These are phyloP conservation scores for Andrena fulva DNA, from an alignment of 2,888 invertebrate species.

Conservation along the genomic window DNA sequence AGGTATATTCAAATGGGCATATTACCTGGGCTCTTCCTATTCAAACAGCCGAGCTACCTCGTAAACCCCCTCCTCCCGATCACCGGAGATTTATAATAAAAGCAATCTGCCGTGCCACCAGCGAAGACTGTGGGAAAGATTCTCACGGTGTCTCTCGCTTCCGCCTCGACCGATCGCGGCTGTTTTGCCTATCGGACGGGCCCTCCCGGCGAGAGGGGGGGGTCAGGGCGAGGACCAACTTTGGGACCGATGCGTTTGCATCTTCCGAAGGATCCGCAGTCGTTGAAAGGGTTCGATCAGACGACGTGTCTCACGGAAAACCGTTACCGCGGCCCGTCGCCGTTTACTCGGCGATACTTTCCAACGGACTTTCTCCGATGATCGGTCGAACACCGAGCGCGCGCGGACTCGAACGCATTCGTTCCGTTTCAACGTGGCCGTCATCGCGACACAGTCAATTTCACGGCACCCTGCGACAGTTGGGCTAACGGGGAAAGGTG, in stretches of 20 bases:
- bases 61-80: constrained; percentile 71
- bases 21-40: constrained; percentile 85
- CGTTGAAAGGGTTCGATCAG: constrained; percentile 64
- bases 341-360: constrained; percentile 29
- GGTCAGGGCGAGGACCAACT: constrained; percentile 3
- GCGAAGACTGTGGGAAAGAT: constrained; percentile 81
- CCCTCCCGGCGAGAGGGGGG: constrained; percentile 2
- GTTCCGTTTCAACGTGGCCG: background rate
- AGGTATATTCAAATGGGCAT: constrained; percentile 84
- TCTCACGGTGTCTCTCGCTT: constrained; percentile 69
- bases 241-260: constrained; percentile 37
- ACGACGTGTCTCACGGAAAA: constrained; percentile 61
- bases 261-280: constrained; percentile 44
- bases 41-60: constrained; percentile 80
- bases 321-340: constrained; percentile 49
- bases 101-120: constrained; percentile 78
- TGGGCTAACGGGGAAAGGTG: background rate
- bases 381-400: constrained; percentile 40
- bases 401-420: background rate
- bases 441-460: background rate
- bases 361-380: constrained; percentile 59
- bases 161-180: constrained; percentile 45
- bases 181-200: constrained; percentile 79
- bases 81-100: constrained; percentile 84
- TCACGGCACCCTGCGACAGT: background rate